Percentiles rank a stretch among this genome's conserved stretches.
These are phyloP conservation scores for Suricata suricatta DNA, from an alignment of 2,113 vertebrate species.

Conservation along the genomic window DNA sequence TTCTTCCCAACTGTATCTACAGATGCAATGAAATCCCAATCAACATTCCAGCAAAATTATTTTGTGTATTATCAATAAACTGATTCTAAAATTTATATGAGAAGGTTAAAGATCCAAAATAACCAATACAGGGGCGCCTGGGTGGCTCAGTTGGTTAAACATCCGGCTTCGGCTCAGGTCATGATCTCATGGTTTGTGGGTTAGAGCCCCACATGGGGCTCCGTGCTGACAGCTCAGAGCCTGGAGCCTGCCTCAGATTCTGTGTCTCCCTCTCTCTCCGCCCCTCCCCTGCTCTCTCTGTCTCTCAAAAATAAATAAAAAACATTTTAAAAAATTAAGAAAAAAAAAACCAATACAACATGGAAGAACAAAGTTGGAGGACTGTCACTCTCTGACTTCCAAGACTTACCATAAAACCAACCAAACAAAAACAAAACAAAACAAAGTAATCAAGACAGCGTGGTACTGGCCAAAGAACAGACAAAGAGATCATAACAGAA, in stretches of 20 bases:
- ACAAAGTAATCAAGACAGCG: neutral
- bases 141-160: too few relatives aligned
- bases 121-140: neutral
- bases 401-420: neutral
- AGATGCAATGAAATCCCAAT: neutral
- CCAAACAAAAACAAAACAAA: neutral
- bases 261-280: too few relatives aligned
- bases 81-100: neutral
- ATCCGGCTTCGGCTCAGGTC: too few relatives aligned
- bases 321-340: too few relatives aligned
- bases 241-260: too few relatives aligned
- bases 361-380: neutral
- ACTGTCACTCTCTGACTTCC: neutral
- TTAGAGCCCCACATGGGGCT: too few relatives aligned
- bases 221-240: too few relatives aligned
- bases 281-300: too few relatives aligned
- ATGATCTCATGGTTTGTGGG: too few relatives aligned
- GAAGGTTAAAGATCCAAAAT: neutral
- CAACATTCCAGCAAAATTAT: neutral
- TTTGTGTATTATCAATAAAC: neutral
- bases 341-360: neutral
- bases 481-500: neutral
- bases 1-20: neutral
- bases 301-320: too few relatives aligned
- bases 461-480: neutral